phyloP scores from a whole-genome alignment of 1,140 invertebrate species.

The Thrips palmi region DNA sequence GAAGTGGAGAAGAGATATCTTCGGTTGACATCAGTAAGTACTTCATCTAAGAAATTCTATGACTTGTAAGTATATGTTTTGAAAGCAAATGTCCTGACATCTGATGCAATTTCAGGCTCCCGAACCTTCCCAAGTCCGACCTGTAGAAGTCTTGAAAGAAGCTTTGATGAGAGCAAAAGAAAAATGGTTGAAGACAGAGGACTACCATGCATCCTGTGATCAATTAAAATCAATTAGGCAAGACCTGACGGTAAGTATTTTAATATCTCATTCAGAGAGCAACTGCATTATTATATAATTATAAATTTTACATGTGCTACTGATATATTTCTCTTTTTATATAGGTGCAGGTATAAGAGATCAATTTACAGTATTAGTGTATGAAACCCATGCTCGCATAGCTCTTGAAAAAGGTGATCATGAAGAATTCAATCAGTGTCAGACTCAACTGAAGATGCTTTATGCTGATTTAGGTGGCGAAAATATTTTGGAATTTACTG shows the following conservation, averaged over 20 bases:
- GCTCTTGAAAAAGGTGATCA: conserved; percentile 94
- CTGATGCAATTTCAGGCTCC: conserved; percentile 48
- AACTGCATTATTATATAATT: background rate
- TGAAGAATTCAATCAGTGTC: conserved; percentile 98
- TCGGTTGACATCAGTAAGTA: conserved; percentile 63
- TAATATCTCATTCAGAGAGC: background rate
- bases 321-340: conserved; percentile 16
- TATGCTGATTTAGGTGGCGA: conserved; percentile 57
- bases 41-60: background rate
- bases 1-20: conserved; percentile 91
- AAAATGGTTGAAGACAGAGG: conserved; percentile 71
- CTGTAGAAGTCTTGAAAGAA: conserved; percentile 62
- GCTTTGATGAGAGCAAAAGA: conserved; percentile 79
- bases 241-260: conserved; percentile 75
- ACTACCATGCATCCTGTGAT: conserved; percentile 94
- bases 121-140: conserved; percentile 76
- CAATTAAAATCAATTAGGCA: conserved; percentile 97
- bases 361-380: conserved; percentile 86
- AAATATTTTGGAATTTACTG: conserved; percentile 77
- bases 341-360: conserved; percentile 88
- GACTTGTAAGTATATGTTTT: background rate
- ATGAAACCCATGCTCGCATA: conserved; percentile 94
- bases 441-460: conserved; percentile 88
- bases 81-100: background rate
- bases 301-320: conserved; percentile 9